These are phyloP conservation scores for Bombycilla garrulus DNA, from an alignment of 2,113 vertebrate species.

Conservation along the genomic window DNA sequence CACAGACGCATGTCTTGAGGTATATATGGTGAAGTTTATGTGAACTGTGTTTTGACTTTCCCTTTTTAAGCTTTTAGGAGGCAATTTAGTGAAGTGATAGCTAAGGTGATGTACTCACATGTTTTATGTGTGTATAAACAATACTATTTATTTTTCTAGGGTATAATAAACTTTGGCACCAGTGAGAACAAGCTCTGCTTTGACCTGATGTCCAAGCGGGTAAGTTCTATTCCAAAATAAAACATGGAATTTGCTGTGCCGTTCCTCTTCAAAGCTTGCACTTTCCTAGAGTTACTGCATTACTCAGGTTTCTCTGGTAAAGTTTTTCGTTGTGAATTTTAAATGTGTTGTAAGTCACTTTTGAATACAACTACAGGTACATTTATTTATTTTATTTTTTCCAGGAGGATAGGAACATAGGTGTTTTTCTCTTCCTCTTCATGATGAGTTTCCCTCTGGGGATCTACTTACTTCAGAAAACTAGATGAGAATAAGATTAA, in stretches of 20 bases:
- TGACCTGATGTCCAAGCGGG: constrained; percentile 86
- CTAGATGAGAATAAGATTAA: not conserved
- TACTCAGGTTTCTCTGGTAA: not conserved
- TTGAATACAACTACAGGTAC: not conserved
- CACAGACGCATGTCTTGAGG: rapidly evolving
- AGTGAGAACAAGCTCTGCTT: constrained; percentile 93
- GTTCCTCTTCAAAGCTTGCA: not conserved
- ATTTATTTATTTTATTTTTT: not conserved
- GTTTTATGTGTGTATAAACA: not conserved
- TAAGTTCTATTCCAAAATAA: constrained; percentile 57
- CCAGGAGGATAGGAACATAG: not conserved
- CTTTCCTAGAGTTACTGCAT: not conserved
- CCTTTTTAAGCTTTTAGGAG: not conserved
- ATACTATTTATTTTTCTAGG: constrained; percentile 69
- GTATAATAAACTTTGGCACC: constrained; percentile 87
- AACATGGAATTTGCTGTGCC: not conserved
- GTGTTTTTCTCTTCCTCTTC: not conserved
- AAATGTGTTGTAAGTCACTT: not conserved
- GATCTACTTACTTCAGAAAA: not conserved
- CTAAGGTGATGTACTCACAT: not conserved
- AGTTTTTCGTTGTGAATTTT: not conserved
- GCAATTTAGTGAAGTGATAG: not conserved
- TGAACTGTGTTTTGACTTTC: not conserved
- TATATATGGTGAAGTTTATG: not conserved
- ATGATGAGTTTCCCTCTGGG: not conserved